These are phyloP conservation scores for Procambarus clarkii DNA, from an alignment of 1,140 invertebrate species.

Conservation along the genomic window DNA sequence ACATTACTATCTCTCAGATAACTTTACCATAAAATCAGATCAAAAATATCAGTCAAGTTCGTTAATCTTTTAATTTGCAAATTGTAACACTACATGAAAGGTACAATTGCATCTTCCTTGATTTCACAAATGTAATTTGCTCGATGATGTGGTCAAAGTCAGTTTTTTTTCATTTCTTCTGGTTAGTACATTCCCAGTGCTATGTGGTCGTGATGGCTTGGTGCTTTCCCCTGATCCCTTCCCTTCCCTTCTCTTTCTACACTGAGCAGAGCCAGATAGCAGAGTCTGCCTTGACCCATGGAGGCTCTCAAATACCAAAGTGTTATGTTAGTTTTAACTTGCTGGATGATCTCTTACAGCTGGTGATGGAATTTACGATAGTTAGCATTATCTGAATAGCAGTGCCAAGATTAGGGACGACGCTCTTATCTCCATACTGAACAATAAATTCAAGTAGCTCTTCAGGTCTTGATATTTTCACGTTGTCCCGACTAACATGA, in stretches of 20 bases:
- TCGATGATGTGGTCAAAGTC: constrained; percentile 1
- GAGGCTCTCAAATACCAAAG: no score
- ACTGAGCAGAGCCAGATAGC: constrained; percentile 12
- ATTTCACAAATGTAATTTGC: neutral
- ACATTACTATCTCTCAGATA: no score
- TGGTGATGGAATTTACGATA: neutral
- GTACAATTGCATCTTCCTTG: neutral
- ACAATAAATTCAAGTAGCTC: no score
- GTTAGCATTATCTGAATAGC: constrained; percentile 16
- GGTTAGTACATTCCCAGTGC: no score
- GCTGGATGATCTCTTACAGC: constrained; percentile 8
- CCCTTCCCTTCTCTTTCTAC: neutral
- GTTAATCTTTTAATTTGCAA: no score
- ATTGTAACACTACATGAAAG: neutral
- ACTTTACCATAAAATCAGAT: no score
- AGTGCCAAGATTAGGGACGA: neutral
- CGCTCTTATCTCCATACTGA: no score
- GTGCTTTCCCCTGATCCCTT: neutral
- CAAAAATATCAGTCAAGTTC: no score
- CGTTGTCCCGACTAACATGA: neutral
- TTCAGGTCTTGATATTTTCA: neutral
- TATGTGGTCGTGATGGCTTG: no score
- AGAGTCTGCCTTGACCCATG: neutral
- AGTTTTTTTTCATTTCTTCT: neutral
- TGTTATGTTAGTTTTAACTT: neutral